Evolutionary conservation across 2,797 vertebrate genomes (phyloP).

Genomic region (Epinephelus awoara): DNA sequence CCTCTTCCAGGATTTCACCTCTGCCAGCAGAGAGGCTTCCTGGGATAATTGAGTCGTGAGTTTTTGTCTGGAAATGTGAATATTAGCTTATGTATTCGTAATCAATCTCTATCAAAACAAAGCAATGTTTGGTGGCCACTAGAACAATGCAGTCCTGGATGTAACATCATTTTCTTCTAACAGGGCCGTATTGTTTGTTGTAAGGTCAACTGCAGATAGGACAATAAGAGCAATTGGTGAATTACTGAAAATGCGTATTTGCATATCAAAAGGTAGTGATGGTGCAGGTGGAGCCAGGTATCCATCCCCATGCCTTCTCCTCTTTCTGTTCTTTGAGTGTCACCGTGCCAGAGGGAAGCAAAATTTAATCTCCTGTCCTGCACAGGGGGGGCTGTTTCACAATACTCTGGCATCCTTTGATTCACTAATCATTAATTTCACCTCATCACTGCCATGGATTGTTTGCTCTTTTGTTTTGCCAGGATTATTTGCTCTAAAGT

Average conservation of each 20-base stretch:
- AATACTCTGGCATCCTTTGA: conserved; percentile 56
- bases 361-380: conserved; percentile 41
- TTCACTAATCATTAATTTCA: conserved; percentile 74
- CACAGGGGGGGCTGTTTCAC: conserved; percentile 42
- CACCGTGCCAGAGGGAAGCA: conserved; percentile 35
- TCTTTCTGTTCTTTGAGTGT: conserved; percentile 41
- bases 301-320: conserved; percentile 24
- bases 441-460: conserved; percentile 61
- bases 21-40: conserved; percentile 69
- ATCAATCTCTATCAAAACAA: conserved; percentile 63
- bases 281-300: conserved; percentile 40
- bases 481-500: conserved; percentile 51
- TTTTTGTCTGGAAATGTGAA: conserved; percentile 70
- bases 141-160: conserved; percentile 1
- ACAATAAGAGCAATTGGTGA: conserved; percentile 45
- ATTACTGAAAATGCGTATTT: conserved; percentile 60
- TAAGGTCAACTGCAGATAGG: conserved; percentile 36
- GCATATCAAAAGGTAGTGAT: conserved; percentile 62
- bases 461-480: conserved; percentile 70
- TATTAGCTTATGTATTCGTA: conserved; percentile 56
- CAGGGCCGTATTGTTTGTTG: conserved; percentile 28
- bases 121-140: conserved; percentile 23
- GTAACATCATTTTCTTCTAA: conserved; percentile 9
- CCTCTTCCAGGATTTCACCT: conserved; percentile 79
- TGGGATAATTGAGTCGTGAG: conserved; percentile 72